Evolutionary conservation across 2,797 vertebrate genomes (phyloP).

Genomic region (Saxicola maurus): DNA sequence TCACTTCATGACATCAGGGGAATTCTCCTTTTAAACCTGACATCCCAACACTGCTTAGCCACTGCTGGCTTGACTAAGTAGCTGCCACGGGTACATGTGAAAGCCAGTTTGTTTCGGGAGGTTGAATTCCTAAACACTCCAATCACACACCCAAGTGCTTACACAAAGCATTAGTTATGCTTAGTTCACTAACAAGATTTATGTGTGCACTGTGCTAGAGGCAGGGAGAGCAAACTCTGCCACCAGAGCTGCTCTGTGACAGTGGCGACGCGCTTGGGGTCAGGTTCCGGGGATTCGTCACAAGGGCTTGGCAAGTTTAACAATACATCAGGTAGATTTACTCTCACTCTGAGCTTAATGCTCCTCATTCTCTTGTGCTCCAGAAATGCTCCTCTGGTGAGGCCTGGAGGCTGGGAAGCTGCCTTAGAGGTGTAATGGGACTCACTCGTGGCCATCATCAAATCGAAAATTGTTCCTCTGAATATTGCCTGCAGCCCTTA

Average conservation of each 20-base stretch:
- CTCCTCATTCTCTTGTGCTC: constrained; percentile 32
- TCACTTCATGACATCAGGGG: not conserved
- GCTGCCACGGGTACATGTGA: accelerated
- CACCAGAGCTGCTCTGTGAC: not conserved
- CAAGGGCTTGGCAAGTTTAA: constrained; percentile 18
- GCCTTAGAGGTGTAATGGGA: constrained; percentile 50
- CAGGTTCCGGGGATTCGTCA: not conserved
- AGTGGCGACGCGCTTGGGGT: not conserved
- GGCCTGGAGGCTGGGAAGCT: not conserved
- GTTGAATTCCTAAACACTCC: constrained; percentile 5
- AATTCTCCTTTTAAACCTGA: not conserved
- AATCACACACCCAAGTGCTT: not conserved
- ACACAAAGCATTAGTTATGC: constrained; percentile 4
- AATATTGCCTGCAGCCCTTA: constrained; percentile 46
- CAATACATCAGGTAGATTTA: constrained; percentile 22
- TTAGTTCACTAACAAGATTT: constrained; percentile 14
- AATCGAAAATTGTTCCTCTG: constrained; percentile 49
- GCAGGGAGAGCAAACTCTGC: not conserved
- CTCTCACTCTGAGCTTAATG: constrained; percentile 34
- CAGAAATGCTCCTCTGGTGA: not conserved
- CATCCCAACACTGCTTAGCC: not conserved
- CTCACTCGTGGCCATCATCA: not conserved
- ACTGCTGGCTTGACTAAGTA: not conserved
- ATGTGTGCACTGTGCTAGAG: not conserved
- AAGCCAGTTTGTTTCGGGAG: not conserved